These are phyloP conservation scores for Nothobranchius furzeri DNA, from an alignment of 2,113 vertebrate genomes.

Conservation along the genomic window DNA sequence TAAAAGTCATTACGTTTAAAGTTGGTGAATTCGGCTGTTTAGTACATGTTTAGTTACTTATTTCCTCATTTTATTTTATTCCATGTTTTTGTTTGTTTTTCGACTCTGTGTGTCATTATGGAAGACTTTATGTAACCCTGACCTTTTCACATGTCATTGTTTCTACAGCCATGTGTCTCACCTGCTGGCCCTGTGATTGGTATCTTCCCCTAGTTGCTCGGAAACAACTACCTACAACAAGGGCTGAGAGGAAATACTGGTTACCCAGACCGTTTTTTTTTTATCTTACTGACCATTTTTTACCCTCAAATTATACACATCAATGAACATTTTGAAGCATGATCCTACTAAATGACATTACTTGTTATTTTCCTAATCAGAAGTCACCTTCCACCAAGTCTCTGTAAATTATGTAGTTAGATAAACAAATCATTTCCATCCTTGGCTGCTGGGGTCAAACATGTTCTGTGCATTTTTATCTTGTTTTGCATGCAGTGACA, in stretches of 20 bases:
- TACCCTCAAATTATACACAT: too few species aligned
- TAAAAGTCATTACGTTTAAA: too few species aligned
- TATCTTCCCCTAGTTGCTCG: not conserved
- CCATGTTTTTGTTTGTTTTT: not conserved
- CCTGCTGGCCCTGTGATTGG: not conserved
- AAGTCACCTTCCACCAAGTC: not conserved
- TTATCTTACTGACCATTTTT: not conserved
- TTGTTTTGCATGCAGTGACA: slow-evolving; percentile 38
- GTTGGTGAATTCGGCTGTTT: not conserved
- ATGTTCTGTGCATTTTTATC: slow-evolving; percentile 11
- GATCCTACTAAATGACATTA: too few species aligned
- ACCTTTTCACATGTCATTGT: slow-evolving; percentile 8
- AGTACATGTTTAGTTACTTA: too few species aligned
- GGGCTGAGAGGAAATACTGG: not conserved
- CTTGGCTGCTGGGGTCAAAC: not conserved
- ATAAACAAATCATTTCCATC: slow-evolving; percentile 22
- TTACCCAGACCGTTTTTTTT: not conserved
- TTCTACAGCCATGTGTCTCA: slow-evolving; percentile 10
- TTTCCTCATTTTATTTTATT: not conserved
- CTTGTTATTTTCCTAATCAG: too few species aligned
- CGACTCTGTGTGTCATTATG: not conserved
- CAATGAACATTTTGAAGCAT: not conserved
- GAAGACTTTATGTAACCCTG: slow-evolving; percentile 1
- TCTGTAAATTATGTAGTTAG: slow-evolving; percentile 16
- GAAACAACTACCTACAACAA: not conserved